phyloP scores from a whole-genome alignment of 2,797 vertebrate genomes.

The Trachops cirrhosus region DNA sequence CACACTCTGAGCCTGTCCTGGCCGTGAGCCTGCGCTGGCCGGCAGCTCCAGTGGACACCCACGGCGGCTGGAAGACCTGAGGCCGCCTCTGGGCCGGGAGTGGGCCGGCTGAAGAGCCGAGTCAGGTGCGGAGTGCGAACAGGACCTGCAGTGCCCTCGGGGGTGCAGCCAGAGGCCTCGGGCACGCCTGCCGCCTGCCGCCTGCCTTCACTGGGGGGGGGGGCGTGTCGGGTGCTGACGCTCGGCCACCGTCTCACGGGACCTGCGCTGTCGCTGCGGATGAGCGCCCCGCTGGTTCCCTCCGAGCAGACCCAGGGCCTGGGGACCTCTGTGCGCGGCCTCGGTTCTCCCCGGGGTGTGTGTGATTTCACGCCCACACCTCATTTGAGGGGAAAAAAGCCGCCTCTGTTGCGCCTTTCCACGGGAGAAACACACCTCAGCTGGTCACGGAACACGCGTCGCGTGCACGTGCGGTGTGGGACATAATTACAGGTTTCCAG shows the following conservation, averaged over 20 bases:
- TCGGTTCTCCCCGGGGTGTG: background rate
- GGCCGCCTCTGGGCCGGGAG: background rate
- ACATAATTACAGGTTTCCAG: background rate
- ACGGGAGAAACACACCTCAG: accelerated
- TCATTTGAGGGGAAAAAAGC: background rate
- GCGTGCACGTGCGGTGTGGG: accelerated
- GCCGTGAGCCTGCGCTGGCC: too few species aligned
- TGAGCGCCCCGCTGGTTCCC: accelerated
- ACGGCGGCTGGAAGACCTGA: background rate
- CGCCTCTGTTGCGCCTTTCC: background rate
- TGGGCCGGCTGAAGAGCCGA: background rate
- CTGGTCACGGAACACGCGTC: accelerated
- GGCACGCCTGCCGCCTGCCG: background rate
- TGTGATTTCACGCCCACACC: too few species aligned
- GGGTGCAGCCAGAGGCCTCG: accelerated
- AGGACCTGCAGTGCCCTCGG: accelerated
- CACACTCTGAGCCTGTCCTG: accelerated
- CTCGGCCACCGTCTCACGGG: accelerated
- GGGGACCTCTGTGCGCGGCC: accelerated
- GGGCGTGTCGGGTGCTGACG: too few species aligned
- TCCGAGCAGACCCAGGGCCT: accelerated
- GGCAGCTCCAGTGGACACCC: accelerated
- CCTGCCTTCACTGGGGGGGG: too few species aligned
- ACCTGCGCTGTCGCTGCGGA: accelerated
- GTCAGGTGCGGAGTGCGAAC: accelerated